phyloP scores from a whole-genome alignment of 2,113 vertebrate genomes.

The Camelus dromedarius region DNA sequence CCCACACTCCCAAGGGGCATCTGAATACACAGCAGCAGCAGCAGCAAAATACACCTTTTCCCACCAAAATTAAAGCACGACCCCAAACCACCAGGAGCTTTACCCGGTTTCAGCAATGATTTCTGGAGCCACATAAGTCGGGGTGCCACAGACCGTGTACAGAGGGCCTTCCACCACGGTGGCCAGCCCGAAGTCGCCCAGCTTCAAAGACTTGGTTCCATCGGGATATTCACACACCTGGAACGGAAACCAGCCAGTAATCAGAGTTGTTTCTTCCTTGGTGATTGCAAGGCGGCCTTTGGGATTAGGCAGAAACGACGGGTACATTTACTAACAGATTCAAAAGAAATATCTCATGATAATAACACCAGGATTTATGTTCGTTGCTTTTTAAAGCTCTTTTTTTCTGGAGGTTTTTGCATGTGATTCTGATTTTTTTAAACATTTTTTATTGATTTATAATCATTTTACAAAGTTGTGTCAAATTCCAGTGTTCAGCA shows the following conservation, averaged over 20 bases:
- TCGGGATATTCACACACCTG: slow-evolving; percentile 96
- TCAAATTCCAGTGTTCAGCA: too few species aligned
- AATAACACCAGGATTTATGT: not conserved
- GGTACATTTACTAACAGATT: not conserved
- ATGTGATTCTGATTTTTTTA: not conserved
- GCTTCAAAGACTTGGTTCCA: slow-evolving; percentile 96
- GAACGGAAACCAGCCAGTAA: not conserved
- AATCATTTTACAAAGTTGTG: too few species aligned
- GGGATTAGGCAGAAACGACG: not conserved
- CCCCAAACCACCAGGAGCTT: slow-evolving; percentile 60
- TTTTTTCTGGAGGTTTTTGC: not conserved
- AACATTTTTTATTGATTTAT: too few species aligned
- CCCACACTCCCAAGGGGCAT: not conserved
- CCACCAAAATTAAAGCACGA: not conserved
- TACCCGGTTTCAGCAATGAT: slow-evolving; percentile 98
- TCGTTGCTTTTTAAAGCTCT: not conserved
- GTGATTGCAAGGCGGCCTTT: not conserved
- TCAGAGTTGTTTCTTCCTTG: not conserved
- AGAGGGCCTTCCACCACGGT: slow-evolving; percentile 97
- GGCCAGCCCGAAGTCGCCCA: slow-evolving; percentile 98
- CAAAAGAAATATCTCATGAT: not conserved
- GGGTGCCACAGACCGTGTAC: slow-evolving; percentile 97
- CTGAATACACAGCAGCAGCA: rapidly evolving
- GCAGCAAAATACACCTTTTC: too few species aligned
- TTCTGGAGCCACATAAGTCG: slow-evolving; percentile 98